Percentiles rank a stretch among this genome's conserved stretches.
Conservation (phyloP, 2,888 invertebrate genomes). For the Oscheius sp. region DNA sequence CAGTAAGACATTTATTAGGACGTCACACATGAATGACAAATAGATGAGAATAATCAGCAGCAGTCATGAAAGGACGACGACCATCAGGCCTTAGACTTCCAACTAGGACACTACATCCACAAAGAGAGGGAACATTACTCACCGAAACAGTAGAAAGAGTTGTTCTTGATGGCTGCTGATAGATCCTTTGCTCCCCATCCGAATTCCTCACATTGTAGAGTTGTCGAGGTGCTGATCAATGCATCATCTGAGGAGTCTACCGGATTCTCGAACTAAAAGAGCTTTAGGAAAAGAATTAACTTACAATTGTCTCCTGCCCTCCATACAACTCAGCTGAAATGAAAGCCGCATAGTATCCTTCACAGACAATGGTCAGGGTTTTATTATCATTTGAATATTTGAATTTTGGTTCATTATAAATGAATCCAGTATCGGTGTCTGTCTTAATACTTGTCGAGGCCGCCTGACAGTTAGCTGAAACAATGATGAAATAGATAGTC, state of each 20-base stretch:
- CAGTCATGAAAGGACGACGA: neutral
- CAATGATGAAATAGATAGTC: too few species aligned
- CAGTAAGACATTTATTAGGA: neutral
- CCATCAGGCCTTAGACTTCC: conserved; percentile 3
- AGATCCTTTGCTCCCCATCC: conserved; percentile 10
- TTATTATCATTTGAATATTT: too few species aligned
- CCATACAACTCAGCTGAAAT: neutral
- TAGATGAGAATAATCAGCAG: neutral
- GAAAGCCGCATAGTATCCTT: conserved; percentile 1
- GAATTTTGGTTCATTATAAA: too few species aligned
- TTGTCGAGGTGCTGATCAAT: neutral
- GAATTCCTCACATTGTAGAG: conserved; percentile 4
- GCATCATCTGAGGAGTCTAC: neutral
- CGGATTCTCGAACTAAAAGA: neutral
- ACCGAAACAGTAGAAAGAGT: conserved; percentile 23
- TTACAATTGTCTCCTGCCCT: conserved; percentile 1
- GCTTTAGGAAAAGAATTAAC: neutral
- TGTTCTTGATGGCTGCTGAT: neutral
- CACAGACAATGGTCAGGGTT: conserved; percentile 7
- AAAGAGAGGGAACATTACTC: neutral
- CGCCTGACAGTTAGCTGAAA: too few species aligned
- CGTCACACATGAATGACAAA: too few species aligned
- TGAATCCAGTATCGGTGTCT: too few species aligned
- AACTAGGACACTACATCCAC: neutral
- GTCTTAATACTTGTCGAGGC: too few species aligned